Conservation (phyloP, 2,797 vertebrate species). For the Vespertilio murinus region DNA sequence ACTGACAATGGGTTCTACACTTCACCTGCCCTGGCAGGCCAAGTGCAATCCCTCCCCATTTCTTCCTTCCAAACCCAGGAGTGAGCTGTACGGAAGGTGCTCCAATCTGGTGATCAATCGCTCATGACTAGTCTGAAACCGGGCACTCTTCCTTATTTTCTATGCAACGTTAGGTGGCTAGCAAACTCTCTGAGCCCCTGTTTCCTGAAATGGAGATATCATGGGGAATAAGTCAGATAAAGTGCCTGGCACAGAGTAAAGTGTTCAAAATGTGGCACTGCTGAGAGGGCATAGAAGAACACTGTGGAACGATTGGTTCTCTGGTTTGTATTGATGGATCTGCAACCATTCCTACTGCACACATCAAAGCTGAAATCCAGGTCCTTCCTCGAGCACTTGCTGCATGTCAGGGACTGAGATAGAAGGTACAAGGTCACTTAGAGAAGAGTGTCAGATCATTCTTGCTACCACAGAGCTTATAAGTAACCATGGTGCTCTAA, state of each 20-base stretch:
- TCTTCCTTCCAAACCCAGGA: not conserved
- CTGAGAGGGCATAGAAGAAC: not conserved
- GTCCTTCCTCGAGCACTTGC: not conserved
- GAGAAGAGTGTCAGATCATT: not conserved
- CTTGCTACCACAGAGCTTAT: not conserved
- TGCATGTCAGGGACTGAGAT: not conserved
- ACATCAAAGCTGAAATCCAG: not conserved
- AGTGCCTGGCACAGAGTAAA: not conserved
- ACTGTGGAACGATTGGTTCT: not conserved
- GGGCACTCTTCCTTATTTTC: not conserved
- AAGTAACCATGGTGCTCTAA: not conserved
- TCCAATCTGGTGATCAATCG: not conserved
- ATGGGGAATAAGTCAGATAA: not conserved
- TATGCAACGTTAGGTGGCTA: not conserved
- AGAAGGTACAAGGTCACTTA: not conserved
- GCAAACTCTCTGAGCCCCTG: not conserved
- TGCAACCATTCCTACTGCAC: not conserved
- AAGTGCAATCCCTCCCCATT: not conserved
- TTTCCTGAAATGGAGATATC: not conserved
- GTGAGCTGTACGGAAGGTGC: not conserved
- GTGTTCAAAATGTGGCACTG: not conserved
- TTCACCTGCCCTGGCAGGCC: conserved; percentile 31
- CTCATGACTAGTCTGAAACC: not conserved
- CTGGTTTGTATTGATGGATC: not conserved
- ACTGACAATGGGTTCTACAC: not conserved